Percentiles rank a stretch among this genome's conserved stretches.
These are phyloP conservation scores for Nysson spinosus DNA, from an alignment of 2,888 invertebrate genomes.

Conservation along the genomic window DNA sequence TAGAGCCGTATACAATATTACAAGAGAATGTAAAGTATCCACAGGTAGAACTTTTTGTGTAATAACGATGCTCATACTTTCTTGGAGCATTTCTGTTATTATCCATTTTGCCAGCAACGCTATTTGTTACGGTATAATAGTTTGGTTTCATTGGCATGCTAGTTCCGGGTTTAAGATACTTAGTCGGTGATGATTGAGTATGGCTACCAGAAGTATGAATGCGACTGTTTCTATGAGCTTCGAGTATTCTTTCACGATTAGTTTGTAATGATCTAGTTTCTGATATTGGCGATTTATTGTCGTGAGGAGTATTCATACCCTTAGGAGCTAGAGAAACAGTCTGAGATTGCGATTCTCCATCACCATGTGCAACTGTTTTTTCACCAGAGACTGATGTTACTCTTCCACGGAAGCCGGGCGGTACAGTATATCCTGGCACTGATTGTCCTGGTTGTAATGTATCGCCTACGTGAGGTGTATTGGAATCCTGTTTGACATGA, in stretches of 20 bases:
- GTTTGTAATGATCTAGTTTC: slow-evolving; percentile 67
- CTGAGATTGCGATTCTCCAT: slow-evolving; percentile 84
- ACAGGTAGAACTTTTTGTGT: slow-evolving; percentile 91
- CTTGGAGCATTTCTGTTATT: slow-evolving; percentile 79
- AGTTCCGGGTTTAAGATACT: slow-evolving; percentile 9
- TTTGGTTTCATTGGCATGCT: slow-evolving; percentile 68
- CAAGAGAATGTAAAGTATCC: slow-evolving; percentile 93
- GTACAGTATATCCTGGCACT: slow-evolving; percentile 84
- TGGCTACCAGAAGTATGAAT: slow-evolving; percentile 1
- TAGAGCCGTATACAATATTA: slow-evolving; percentile 87
- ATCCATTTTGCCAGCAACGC: slow-evolving; percentile 86
- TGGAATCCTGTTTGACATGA: slow-evolving; percentile 81
- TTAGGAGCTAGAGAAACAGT: slow-evolving; percentile 78
- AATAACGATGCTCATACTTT: slow-evolving; percentile 84
- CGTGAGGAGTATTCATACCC: slow-evolving; percentile 41
- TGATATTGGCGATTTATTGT: slow-evolving; percentile 55
- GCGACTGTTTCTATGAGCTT: slow-evolving; percentile 19
- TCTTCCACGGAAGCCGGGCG: slow-evolving; percentile 84
- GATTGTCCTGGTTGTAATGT: slow-evolving; percentile 83
- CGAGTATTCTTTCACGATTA: slow-evolving; percentile 49
- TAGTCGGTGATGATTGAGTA: slow-evolving; percentile 3
- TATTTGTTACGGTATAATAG: slow-evolving; percentile 89
- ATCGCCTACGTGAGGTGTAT: slow-evolving; percentile 79
- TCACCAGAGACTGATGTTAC: slow-evolving; percentile 82
- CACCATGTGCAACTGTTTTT: slow-evolving; percentile 79